Base-by-base conservation (phyloP, 2,113 vertebrate genomes). In the Cercocebus atys region DNA sequence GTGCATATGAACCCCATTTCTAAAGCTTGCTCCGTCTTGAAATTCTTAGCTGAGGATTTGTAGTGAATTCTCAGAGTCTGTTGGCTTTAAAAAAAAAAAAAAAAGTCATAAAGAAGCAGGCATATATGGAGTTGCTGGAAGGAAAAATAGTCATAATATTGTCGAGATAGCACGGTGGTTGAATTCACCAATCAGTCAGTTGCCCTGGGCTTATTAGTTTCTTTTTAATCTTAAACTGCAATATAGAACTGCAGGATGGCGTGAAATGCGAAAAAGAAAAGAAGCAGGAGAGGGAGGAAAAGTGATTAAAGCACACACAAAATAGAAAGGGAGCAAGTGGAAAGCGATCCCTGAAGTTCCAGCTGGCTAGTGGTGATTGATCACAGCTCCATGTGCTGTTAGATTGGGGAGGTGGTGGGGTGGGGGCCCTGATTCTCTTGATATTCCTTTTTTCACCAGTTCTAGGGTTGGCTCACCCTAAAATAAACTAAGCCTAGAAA, bases 211-310 rank as follows among this genome's bases (percentile, higher is more conserved):
- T 97, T 88, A 30, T 90, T 94, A 85, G 82, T 79, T 94, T 90
- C 83, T 92, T 97, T 97, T 96, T 94, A 93, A 97, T 97, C 89
- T 93, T 80, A 86, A 32, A 45, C 72, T 40, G 43, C 59, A 90
- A 43, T 94, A 83, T 40, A 89, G 89, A 97, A 80, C 70, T 35
- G 59, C 89, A 94, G 96, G 64, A 91, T 12, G 14, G 75, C 1
- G 0, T 97, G 96, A 91, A 95, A 95, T 14, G 66, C 85, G 88
- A 79, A 84, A 80, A 89, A 79, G 66, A 81, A 68, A 73, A 55
- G 27, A 40, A 68, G 25, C n/a, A 64, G 50, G 43, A 27, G 32
- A 50, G 73, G 72, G 76, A 22, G 25, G 59, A n/a, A n/a, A 18
- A 35, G 47, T 68, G 70, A 80, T 94, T 86, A 89, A 93, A 89